Evolutionary conservation across 1,140 invertebrate genomes (phyloP), one percentile per base, ranked within the genome.

Genomic region (Pseudomyrmex gracilis): DNA sequence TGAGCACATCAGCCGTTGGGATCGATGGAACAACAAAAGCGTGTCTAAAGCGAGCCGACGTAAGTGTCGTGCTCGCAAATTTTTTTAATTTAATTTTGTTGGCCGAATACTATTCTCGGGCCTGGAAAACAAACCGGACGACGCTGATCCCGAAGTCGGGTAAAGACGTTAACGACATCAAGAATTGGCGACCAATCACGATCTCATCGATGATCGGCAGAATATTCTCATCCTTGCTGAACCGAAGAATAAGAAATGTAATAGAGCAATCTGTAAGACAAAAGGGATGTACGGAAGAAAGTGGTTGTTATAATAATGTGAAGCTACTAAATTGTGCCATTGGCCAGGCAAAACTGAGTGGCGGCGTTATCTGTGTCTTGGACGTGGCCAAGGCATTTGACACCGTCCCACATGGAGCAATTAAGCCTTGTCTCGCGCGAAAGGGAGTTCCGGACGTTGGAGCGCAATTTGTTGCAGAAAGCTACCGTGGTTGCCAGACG

Each of bases 141-240:
- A 89, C 85, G 0, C 24, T 91, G 0, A 89, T 92, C 1, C 87
- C 89, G 0, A 91, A 92, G 24, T 10, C n/a, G 0, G 87, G 85
- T 0, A 89, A 87, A 9, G 85, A 91, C n/a, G 20, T n/a, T 0
- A 10, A 0, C 0, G 43, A 83, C 0, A 10, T 87, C 0, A 86
- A 83, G 13, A 89, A 89, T 17, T 91, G 84, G 87, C 45, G 90
- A 22, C 90, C 91, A 0, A 90, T 92, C 0, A 91, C 91, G 0
- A 86, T 90, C 0, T 53, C 83, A 0, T 87, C 85, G 0, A 57
- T 90, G 9, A 1, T 90, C 0, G 43, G 61, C 1, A 73, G 90
- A 12, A 13, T 86, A 0, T 90, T 84, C 63, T 85, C 84, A 0
- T 73, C 55, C 0, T 7, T 90, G 0, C 1, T 91, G 0, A 85